Percentiles rank a stretch among this genome's conserved stretches.
Conservation (phyloP, 2,797 vertebrate species). For the Micromesistius poutassou region DNA sequence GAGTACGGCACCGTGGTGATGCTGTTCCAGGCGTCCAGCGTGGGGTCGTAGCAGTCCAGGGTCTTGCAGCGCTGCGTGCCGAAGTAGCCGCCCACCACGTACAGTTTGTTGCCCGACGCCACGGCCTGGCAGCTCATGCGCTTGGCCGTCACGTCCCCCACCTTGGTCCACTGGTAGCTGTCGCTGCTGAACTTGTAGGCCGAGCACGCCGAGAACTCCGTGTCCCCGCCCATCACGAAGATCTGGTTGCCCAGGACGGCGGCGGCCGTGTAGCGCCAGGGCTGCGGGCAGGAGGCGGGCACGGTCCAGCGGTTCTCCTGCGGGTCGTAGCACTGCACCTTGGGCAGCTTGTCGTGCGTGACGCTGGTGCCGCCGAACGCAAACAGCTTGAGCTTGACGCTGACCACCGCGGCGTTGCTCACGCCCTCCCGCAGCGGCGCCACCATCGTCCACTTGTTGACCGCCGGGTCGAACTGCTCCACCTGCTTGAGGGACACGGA, state of each 20-base stretch:
- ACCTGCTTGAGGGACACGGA: conserved; percentile 98
- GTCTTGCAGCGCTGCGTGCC: conserved; percentile 98
- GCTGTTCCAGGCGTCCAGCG: conserved; percentile 94
- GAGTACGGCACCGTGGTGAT: conserved; percentile 98
- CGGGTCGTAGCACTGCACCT: conserved; percentile 97
- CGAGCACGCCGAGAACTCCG: conserved; percentile 95
- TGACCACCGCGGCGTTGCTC: conserved; percentile 96
- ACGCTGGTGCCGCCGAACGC: conserved; percentile 96
- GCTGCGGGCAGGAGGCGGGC: conserved; percentile 94
- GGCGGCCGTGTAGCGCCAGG: conserved; percentile 97
- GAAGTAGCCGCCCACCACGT: conserved; percentile 98
- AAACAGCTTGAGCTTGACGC: conserved; percentile 94
- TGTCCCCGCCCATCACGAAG: conserved; percentile 98
- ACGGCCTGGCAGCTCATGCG: conserved; percentile 99
- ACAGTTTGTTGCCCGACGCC: conserved; percentile 96
- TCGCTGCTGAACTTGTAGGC: conserved; percentile 99
- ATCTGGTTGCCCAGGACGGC: conserved; percentile 97
- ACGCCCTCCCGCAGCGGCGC: conserved; percentile 94
- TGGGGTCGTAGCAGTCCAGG: conserved; percentile 96
- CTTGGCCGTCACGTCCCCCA: conserved; percentile 96
- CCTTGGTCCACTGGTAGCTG: conserved; percentile 98
- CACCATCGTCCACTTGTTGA: conserved; percentile 99
- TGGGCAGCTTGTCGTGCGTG: conserved; percentile 95
- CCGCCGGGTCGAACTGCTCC: conserved; percentile 91
- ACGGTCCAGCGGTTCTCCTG: conserved; percentile 96